A percentile compares a stretch with the other conserved stretches of the same genome.
phyloP scores from a whole-genome alignment of 1,140 invertebrate species.

The Lordiphosa collinella region DNA sequence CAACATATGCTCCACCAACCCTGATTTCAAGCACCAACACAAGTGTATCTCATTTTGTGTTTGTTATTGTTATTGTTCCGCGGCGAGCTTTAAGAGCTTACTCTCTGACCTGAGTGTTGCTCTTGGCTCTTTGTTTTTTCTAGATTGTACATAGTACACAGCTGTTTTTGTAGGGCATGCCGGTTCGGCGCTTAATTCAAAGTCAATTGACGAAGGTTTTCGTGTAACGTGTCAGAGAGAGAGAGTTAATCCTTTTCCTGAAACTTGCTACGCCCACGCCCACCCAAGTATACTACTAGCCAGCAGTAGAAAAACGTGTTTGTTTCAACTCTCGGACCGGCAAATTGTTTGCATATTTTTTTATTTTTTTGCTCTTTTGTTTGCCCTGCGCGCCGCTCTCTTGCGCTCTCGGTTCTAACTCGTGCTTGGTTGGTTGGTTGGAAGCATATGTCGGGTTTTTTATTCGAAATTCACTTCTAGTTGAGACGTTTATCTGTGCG shows the following conservation, averaged over 20 bases:
- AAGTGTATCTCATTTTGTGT: conserved; percentile 22
- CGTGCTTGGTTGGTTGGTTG: conserved; percentile 39
- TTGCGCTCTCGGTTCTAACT: conserved; percentile 45
- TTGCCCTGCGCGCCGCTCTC: background rate
- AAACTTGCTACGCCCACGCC: conserved; percentile 17
- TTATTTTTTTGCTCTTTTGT: conserved; percentile 15
- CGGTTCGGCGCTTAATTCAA: conserved; percentile 28
- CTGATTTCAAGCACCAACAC: conserved; percentile 28
- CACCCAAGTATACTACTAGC: conserved; percentile 7
- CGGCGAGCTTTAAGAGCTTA: conserved; percentile 57
- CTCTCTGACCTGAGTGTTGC: background rate
- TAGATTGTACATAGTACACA: conserved; percentile 20
- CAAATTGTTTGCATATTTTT: background rate
- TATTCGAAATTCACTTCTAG: conserved; percentile 62
- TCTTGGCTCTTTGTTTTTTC: conserved; percentile 7
- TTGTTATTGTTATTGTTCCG: conserved; percentile 11
- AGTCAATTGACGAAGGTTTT: conserved; percentile 23
- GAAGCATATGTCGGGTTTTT: conserved; percentile 16
- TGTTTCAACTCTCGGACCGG: conserved; percentile 1
- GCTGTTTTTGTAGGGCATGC: conserved; percentile 54
- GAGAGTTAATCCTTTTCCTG: conserved; percentile 16
- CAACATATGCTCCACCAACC: conserved; percentile 2
- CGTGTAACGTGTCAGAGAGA: conserved; percentile 7
- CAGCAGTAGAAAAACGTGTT: conserved; percentile 20
- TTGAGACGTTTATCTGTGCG: conserved; percentile 77